Percentiles rank a stretch among this genome's conserved stretches.
phyloP scores from a whole-genome alignment of 2,113 vertebrate species.

The Himantopus leucocephalus region DNA sequence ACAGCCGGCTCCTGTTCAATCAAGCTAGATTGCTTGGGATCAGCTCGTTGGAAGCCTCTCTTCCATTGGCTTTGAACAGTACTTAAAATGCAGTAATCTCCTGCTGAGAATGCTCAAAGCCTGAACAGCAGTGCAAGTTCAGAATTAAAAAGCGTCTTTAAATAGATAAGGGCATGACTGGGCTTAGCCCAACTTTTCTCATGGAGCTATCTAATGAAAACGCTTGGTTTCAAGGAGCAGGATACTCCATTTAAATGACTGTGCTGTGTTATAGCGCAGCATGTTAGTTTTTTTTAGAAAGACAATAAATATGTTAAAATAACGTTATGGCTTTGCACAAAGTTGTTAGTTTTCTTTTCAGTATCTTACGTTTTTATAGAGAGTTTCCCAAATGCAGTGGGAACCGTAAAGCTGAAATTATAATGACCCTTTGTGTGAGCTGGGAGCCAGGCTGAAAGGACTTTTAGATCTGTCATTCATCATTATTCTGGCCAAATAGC shows the following conservation, averaged over 20 bases:
- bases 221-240: background rate
- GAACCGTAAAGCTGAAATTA: background rate
- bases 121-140: conserved; percentile 39
- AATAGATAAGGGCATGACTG: conserved; percentile 64
- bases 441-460: background rate
- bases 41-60: conserved; percentile 45
- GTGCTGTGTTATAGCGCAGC: background rate
- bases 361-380: background rate
- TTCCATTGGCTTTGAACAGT: conserved; percentile 52
- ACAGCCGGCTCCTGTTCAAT: background rate
- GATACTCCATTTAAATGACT: background rate
- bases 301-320: background rate
- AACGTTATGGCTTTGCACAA: background rate
- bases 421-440: background rate
- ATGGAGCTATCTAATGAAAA: conserved; percentile 1
- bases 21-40: conserved; percentile 48
- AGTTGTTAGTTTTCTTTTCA: background rate
- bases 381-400: background rate
- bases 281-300: background rate
- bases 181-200: conserved; percentile 53
- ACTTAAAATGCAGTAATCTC: conserved; percentile 55
- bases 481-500: background rate
- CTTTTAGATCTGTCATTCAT: background rate
- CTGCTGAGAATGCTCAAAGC: conserved; percentile 42
- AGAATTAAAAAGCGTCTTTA: conserved; percentile 67